Evolutionary conservation across 2,888 invertebrate species (phyloP).

Genomic region (Bedellia somnulentella): DNA sequence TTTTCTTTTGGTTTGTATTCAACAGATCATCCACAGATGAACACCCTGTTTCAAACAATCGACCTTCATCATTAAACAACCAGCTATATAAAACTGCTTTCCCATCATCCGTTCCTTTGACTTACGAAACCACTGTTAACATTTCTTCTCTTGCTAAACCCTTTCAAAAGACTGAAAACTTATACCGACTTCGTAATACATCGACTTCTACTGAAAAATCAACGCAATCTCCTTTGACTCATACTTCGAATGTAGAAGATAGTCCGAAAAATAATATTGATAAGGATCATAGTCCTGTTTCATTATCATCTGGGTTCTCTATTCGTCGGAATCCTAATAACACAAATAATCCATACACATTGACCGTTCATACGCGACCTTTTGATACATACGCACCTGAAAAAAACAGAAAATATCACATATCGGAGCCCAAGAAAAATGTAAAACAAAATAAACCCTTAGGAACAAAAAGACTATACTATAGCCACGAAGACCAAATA

Average conservation of each 20-base stretch:
- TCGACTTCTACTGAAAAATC: slow-evolving; percentile 30
- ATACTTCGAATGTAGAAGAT: too few species aligned
- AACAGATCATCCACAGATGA: slow-evolving; percentile 60
- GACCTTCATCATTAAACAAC: slow-evolving; percentile 28
- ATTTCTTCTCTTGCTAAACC: slow-evolving; percentile 52
- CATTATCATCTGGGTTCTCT: slow-evolving; percentile 53
- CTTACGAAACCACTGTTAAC: slow-evolving; percentile 28
- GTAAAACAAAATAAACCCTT: too few species aligned
- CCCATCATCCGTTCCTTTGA: slow-evolving; percentile 24
- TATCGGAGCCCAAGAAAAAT: not conserved
- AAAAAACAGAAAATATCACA: not conserved
- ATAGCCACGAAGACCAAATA: too few species aligned
- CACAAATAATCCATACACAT: slow-evolving; percentile 42
- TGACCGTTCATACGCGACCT: slow-evolving; percentile 42
- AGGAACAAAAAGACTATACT: too few species aligned
- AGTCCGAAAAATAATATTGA: not conserved
- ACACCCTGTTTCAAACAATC: slow-evolving; percentile 35
- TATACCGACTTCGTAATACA: slow-evolving; percentile 31
- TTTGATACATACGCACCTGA: slow-evolving; percentile 14
- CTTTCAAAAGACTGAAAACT: slow-evolving; percentile 50
- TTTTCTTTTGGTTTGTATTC: slow-evolving; percentile 54
- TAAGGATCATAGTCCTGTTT: slow-evolving; percentile 14
- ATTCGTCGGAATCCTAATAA: slow-evolving; percentile 41
- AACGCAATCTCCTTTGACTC: slow-evolving; percentile 12
- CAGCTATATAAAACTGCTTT: slow-evolving; percentile 25